Percentiles rank a stretch among this genome's conserved stretches.
Evolutionary conservation across 2,888 invertebrate species (phyloP).

Genomic region (Seladonia tumulorum): DNA sequence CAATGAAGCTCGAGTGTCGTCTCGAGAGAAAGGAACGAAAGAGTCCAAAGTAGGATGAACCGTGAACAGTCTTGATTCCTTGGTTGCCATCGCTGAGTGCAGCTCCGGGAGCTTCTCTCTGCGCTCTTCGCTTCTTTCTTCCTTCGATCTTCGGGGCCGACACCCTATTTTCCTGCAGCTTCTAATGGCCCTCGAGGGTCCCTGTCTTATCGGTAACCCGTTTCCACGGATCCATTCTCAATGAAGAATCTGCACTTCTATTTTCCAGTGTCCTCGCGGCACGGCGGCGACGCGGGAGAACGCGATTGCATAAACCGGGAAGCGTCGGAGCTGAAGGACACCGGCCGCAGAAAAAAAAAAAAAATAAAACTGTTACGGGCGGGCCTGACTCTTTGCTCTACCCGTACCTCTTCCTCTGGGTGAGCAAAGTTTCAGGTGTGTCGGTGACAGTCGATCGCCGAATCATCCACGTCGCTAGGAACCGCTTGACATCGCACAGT

Average conservation of each 20-base stretch:
- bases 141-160: constrained; percentile 24
- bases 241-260: constrained; percentile 46
- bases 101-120: constrained; percentile 45
- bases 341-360: neutral
- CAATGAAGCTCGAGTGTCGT: constrained; percentile 61
- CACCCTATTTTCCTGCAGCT: constrained; percentile 53
- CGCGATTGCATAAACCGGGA: constrained; percentile 17
- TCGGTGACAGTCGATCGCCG: constrained; percentile 81
- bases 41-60: constrained; percentile 57
- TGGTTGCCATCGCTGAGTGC: constrained; percentile 54
- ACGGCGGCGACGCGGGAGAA: constrained; percentile 13
- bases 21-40: constrained; percentile 41
- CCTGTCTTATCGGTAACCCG: constrained; percentile 58
- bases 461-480: neutral
- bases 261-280: constrained; percentile 36
- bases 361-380: constrained; percentile 85
- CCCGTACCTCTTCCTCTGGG: constrained; percentile 87
- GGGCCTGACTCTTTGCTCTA: constrained; percentile 94
- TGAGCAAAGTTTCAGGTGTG: constrained; percentile 96
- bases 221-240: constrained; percentile 45
- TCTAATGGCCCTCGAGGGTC: constrained; percentile 55
- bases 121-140: constrained; percentile 42
- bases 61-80: constrained; percentile 56
- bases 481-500: too few relatives aligned
- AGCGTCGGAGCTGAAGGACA: neutral